Evolutionary conservation across 2,797 vertebrate species (phyloP).

Genomic region (Mastacembelus armatus): DNA sequence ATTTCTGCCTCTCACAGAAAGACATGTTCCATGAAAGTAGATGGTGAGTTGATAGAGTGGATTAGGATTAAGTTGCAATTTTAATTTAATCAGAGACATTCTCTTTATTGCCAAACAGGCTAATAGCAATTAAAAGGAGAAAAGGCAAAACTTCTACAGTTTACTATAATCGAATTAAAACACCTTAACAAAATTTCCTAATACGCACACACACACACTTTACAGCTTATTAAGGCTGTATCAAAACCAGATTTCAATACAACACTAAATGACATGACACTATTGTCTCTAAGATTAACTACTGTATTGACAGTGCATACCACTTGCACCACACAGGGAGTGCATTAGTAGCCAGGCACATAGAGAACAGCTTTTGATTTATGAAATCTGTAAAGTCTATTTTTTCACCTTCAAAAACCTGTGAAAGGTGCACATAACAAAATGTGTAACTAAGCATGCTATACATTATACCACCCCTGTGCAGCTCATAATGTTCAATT

Average conservation of each 20-base stretch:
- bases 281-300: conserved; percentile 14
- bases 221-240: conserved; percentile 22
- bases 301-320: not conserved
- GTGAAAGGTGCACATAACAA: conserved; percentile 2
- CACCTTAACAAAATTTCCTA: conserved; percentile 11
- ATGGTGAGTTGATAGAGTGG: conserved; percentile 49
- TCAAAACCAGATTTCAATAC: conserved; percentile 2
- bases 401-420: not conserved
- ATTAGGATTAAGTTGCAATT: conserved; percentile 63
- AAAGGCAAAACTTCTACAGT: conserved; percentile 45
- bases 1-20: conserved; percentile 55
- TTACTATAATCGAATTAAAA: conserved; percentile 42
- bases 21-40: conserved; percentile 40
- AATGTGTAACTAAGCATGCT: conserved; percentile 26
- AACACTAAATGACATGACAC: conserved; percentile 19
- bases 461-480: not conserved
- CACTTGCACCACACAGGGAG: conserved; percentile 5
- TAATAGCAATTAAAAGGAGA: conserved; percentile 47
- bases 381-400: not conserved
- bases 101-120: conserved; percentile 48
- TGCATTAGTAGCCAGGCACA: not conserved
- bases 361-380: not conserved
- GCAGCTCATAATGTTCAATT: not conserved
- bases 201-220: conserved; percentile 9
- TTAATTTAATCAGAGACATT: conserved; percentile 56